Base-by-base conservation (phyloP, 1,140 invertebrate species). In the Mamestra configurata region DNA sequence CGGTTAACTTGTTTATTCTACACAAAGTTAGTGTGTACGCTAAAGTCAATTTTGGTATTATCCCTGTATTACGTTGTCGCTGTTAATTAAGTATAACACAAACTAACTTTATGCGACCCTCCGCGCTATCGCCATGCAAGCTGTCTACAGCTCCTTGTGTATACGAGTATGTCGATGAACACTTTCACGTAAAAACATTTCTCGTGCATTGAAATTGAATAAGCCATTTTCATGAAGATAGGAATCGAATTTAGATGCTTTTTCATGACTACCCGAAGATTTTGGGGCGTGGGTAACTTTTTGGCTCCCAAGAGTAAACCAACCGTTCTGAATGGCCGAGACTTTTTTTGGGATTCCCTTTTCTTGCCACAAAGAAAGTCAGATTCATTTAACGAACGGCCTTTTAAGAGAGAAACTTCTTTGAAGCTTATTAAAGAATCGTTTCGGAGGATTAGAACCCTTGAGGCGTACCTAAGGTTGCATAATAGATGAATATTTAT, bases 381-480 rank as follows among this genome's bases (percentile, higher is more conserved):
- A 83, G 85, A 87, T 87, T 88, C 86, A 86, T 86, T 86, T 84
- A 89, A 86, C 83, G 82, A 89, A 90, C 79, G 84, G 83, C 83
- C 83, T 89, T 86, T 88, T 86, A 86, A 81, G 70, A 84, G 76
- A 83, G 77, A 89, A 90, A 88, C 71, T 89, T 86, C 84, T 89
- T 90, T 86, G 85, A 84, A 87, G 86, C 84, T 86, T 88, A 88
- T 90, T 86, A 88, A 86, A 86, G 84, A 88, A 86, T 88, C 84
- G 84, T 84, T 86, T 86, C 71, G 66, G 79, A 82, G 79, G 87
- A 84, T 81, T 85, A 85, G 79, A 80, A 35, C 80, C 80, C 73
- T 82, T 55, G 70, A 71, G 73, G 68, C 35, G 79, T 40, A 57
- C 18, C 53, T 79, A 78, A 46, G 66, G 51, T 66, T 79, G 81